phyloP scores from a whole-genome alignment of 1,140 invertebrate species.

The Ooceraea biroi region DNA sequence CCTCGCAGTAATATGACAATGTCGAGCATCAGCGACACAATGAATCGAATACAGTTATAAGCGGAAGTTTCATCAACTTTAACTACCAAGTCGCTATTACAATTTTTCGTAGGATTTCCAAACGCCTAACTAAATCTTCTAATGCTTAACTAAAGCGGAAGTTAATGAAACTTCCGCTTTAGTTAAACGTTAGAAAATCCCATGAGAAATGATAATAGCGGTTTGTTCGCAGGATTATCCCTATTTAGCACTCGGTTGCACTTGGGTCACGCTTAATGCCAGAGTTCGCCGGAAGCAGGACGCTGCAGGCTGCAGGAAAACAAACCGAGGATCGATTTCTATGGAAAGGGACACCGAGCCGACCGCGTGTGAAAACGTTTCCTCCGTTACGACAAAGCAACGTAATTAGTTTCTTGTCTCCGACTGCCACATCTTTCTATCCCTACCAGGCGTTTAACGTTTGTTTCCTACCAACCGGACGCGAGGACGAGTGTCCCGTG shows the following conservation, averaged over 20 bases:
- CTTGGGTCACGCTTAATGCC: background rate
- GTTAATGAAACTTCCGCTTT: background rate
- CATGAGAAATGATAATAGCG: background rate
- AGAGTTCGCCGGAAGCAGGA: conserved; percentile 6
- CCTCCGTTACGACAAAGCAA: conserved; percentile 65
- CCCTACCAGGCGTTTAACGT: conserved; percentile 43
- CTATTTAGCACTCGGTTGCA: background rate
- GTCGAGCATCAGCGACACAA: too few species aligned
- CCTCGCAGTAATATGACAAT: background rate
- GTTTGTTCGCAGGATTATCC: background rate
- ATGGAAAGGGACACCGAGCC: conserved; percentile 26
- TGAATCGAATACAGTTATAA: background rate
- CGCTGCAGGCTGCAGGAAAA: background rate
- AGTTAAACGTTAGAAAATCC: background rate
- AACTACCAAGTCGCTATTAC: too few species aligned
- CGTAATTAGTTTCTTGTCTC: conserved; percentile 68
- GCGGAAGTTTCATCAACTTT: too few species aligned
- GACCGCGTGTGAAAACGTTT: conserved; percentile 44
- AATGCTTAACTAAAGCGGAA: too few species aligned
- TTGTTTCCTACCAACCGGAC: conserved; percentile 61
- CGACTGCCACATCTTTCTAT: conserved; percentile 62
- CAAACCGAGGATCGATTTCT: conserved; percentile 54
- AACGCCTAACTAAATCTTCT: too few species aligned
- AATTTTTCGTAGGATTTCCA: too few species aligned
- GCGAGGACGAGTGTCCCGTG: conserved; percentile 78